A percentile compares a stretch with the other conserved stretches of the same genome.
Conservation (phyloP, 2,113 vertebrate species). For the Hyperopisus bebe region DNA sequence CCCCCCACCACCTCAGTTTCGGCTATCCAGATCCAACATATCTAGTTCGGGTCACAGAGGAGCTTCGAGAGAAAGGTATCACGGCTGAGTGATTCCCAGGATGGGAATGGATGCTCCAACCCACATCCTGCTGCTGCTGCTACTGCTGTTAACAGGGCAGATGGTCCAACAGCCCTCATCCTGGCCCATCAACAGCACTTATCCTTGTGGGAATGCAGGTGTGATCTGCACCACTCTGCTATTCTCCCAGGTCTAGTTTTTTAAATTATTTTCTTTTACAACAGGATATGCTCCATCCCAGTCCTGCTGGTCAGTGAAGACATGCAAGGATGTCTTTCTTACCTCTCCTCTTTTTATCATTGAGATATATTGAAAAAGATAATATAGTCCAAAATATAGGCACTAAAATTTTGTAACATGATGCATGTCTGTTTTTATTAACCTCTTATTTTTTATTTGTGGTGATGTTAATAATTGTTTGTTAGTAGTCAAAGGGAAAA, state of each 20-base stretch:
- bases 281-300: not conserved
- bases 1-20: slow-evolving; percentile 63
- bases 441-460: slow-evolving; percentile 13
- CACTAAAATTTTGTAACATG: slow-evolving; percentile 4
- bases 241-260: not conserved
- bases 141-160: not conserved
- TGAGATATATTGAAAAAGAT: not conserved
- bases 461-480: not conserved
- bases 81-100: slow-evolving; percentile 67
- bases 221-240: not conserved
- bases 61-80: slow-evolving; percentile 84
- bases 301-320: not conserved
- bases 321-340: not conserved
- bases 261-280: not conserved
- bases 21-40: slow-evolving; percentile 88
- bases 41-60: slow-evolving; percentile 82
- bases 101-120: slow-evolving; percentile 33
- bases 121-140: slow-evolving; percentile 21
- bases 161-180: not conserved
- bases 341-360: not conserved
- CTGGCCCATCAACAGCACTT: not conserved
- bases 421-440: not conserved
- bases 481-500: not conserved
- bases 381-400: slow-evolving; percentile 10
- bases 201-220: slow-evolving; percentile 6